Base-by-base conservation (phyloP, 2,113 vertebrate genomes). In the Tor tambroides region DNA sequence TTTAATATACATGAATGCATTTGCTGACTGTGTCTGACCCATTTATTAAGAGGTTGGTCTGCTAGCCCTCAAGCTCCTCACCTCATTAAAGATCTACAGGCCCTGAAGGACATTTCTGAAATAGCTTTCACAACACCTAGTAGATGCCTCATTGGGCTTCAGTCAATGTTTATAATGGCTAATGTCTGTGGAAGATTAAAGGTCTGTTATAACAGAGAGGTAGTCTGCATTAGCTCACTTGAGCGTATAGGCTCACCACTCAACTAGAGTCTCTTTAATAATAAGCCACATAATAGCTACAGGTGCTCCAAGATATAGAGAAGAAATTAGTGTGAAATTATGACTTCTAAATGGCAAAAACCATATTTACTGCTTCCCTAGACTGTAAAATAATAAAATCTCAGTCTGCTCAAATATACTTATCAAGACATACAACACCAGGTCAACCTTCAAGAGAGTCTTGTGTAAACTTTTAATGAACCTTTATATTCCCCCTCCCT, bases 51-150 rank as follows among this genome's bases (percentile, higher is more conserved):
- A 46, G 26, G 28, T 71, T 67, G 61, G 41, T 14, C 80, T 51
- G 38, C 26, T 49, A 30, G 80, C 26, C 63, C 56, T 83, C n/a
- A 82, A 82, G 61, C 38, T 82, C 19, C 80, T 83, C 80, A 51
- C 63, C 43, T 83, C 63, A 83, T 71, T 83, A 83, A 51, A 35
- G 80, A 23, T 69, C 61, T 30, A 69, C 63, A n/a, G 61, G 63
- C 43, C 80, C 71, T 83, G 63, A 83, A 83, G 80, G 63, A 51
- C 43, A 32, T 69, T 67, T 32, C 61, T 51, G 38, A 81, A 65
- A 81, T 46, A 46, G 59, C 80, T 69, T 41, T 83, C n/a, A 69
- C 74, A 78, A 78, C 59, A 78, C n/a, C 61, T 69, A 41, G 17
- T 78, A 49, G 80, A 78, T 71, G 32, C 46, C 74, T 84, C 61